Percentiles rank a stretch among this genome's conserved stretches.
phyloP scores from a whole-genome alignment of 2,888 invertebrate genomes.

The Heteropelma amictum region DNA sequence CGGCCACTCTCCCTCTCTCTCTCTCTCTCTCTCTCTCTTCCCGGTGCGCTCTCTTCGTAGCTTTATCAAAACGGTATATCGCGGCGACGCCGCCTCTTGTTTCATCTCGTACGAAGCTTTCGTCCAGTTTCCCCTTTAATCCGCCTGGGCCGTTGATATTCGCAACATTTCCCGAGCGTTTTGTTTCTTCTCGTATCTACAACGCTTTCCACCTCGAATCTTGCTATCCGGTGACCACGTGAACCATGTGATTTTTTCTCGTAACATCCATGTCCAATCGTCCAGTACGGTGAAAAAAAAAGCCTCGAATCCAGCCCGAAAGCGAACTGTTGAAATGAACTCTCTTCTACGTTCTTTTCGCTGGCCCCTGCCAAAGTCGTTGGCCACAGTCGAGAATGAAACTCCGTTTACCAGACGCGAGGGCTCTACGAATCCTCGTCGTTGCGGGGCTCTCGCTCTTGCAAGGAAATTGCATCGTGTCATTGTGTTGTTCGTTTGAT shows the following conservation, averaged over 20 bases:
- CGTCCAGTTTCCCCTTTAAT: slow-evolving; percentile 54
- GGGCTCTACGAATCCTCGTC: background rate
- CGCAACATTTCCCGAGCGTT: slow-evolving; percentile 69
- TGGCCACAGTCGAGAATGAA: slow-evolving; percentile 11
- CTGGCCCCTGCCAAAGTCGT: no score
- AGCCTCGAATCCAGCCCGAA: no score
- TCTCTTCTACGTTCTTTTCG: no score
- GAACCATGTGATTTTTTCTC: no score
- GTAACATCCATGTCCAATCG: no score
- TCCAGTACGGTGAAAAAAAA: no score
- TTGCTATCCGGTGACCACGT: no score
- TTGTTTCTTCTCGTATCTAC: slow-evolving; percentile 20
- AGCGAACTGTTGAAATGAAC: no score
- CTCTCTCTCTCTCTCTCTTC: slow-evolving; percentile 7
- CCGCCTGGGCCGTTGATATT: slow-evolving; percentile 73
- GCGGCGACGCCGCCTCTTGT: no score
- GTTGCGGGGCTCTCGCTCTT: background rate
- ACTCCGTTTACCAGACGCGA: background rate
- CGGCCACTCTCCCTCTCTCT: background rate
- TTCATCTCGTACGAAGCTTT: slow-evolving; percentile 68
- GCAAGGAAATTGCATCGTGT: background rate
- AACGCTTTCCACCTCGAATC: background rate
- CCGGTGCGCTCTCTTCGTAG: slow-evolving; percentile 58
- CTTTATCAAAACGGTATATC: slow-evolving; percentile 73
- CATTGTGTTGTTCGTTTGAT: slow-evolving; percentile 9